Evolutionary conservation across 2,888 invertebrate genomes (phyloP), one percentile per base, ranked within the genome.

Genomic region (Dioctria linearis): DNA sequence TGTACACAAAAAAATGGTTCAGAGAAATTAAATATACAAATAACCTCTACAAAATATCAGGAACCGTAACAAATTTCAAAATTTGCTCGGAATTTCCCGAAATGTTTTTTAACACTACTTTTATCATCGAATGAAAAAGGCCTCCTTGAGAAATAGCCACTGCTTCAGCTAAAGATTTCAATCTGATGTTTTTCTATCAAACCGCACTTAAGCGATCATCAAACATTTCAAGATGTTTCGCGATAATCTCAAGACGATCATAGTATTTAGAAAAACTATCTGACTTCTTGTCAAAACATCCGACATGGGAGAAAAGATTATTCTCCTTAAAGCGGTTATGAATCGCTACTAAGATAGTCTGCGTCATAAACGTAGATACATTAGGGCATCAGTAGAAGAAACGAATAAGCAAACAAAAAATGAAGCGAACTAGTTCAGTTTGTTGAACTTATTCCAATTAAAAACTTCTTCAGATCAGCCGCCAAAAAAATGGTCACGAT

Each of bases 401-500:
- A 25, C 25, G 25, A 25, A 25, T 25, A 25, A 46, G 8, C n/a
- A 8, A 9, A 13, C 46, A 67, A 67, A 67, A 67, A 67, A 25
- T 9, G 6, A 5, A 42, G 13, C 39, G 39, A 13, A 13, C 40
- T 25, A 67, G 46, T 25, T 11, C 63, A 46, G 71, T 71, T 71
- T 71, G 40, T 71, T 71, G 71, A 71, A 71, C 71, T 71, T 40
- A 25, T 51, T 51, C 71, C 54, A 71, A 71, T 71, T 71, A 71
- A 51, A 71, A 54, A 46, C 67, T 13, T 25, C 71, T 51, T 71
- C 71, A 39, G 71, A 71, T 54, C 39, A 54, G 13, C 51, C 71
- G 71, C 71, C 71, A 71, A 71, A 71, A n/a, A 71, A 71, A 51
- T 40, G 71, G 71, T 71, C 71, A 71, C 71, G 71, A 71, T 71